phyloP scores from a whole-genome alignment of 2,797 vertebrate genomes.

The Lagorchestes hirsutus region DNA sequence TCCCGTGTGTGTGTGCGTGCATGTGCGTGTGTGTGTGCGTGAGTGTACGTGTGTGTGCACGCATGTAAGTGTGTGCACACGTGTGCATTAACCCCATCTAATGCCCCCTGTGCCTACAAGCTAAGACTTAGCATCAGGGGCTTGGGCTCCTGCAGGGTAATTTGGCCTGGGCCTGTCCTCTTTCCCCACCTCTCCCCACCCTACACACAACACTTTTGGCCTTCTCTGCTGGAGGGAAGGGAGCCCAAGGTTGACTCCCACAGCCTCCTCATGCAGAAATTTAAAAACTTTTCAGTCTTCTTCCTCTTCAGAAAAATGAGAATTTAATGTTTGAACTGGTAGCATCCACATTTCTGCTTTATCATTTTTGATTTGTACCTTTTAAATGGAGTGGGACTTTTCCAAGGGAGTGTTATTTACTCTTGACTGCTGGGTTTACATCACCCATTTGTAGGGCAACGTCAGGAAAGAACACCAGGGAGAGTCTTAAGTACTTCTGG shows the following conservation, averaged over 20 bases:
- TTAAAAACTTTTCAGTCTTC: neutral
- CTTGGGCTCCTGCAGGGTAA: neutral
- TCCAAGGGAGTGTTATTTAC: neutral
- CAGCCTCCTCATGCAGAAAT: neutral
- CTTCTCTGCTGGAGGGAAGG: neutral
- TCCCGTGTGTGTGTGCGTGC: too few relatives aligned
- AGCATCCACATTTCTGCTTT: neutral
- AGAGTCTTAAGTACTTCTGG: constrained; percentile 2
- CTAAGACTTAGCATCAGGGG: neutral
- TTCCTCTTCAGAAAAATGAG: neutral
- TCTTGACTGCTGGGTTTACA: neutral
- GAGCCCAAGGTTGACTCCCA: neutral
- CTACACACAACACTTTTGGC: neutral
- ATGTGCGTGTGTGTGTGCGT: too few relatives aligned
- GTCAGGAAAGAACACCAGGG: neutral
- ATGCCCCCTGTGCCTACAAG: neutral
- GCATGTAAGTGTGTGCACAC: too few relatives aligned
- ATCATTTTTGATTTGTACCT: neutral
- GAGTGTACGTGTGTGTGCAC: too few relatives aligned
- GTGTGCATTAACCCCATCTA: neutral
- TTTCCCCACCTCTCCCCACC: neutral
- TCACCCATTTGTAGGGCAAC: neutral
- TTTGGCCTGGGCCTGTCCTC: neutral
- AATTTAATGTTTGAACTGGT: neutral
- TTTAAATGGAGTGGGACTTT: neutral